Evolutionary conservation across 2,113 vertebrate species (phyloP), one percentile per base, ranked within the genome.

Genomic region (Amblyopsis rosae): DNA sequence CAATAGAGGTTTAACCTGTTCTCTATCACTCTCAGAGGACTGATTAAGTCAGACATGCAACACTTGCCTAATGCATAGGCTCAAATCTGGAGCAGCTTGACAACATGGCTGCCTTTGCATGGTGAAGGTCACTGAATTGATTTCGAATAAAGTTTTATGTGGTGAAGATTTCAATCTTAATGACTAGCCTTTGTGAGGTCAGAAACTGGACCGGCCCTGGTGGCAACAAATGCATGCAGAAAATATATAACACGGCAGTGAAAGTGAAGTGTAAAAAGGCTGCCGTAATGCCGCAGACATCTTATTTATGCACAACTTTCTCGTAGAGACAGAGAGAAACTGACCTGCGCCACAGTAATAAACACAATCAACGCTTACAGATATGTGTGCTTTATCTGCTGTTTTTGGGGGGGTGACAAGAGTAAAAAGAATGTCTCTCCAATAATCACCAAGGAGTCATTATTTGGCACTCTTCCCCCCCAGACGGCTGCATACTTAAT

Each of bases 61-160:
- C 75, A 81, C 65, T 74, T 72, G 46, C 80, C 79, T 68, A 81
- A 77, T 68, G 61, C 60, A 64, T 47, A 12, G 65, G 45, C 61
- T 82, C 58, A 62, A 54, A 73, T 67, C 46, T 9, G 76, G 60
- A 74, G 53, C 63, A 59, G 62, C 56, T 81, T 84, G 77, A 82
- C 77, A 78, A 65, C 69, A 67, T 12, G 19, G 67, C 82, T 85
- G 82, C 70, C 83, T 88, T 91, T 88, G 66, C 69, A 75, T 79
- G 61, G 68, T 81, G 84, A 91, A 93, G 91, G 90, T 92, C 86
- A 86, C 53, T 4, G 75, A 77, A 92, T 91, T 91, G 90, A 93
- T 93, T 91, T 91, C 71, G 86, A 92, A 90, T 90, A 88, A 75
- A 82, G 77, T 79, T 86, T 90, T 82, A 92, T 89, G 87, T 86